Base-by-base conservation (phyloP, 2,888 invertebrate species). In the Eupithecia pulchellata region DNA sequence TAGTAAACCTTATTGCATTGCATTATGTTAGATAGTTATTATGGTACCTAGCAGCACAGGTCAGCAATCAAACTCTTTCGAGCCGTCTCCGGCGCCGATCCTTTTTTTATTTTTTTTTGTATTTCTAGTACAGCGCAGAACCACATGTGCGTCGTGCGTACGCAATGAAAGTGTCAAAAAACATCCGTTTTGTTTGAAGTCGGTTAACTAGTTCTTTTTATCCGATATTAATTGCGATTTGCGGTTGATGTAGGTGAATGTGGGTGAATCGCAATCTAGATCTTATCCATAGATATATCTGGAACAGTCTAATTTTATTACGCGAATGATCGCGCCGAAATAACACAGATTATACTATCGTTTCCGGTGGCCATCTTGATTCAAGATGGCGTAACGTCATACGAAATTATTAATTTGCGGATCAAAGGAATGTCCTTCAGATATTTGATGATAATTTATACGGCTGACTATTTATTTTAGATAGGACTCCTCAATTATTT, bases 341-440 rank as follows among this genome's bases (percentile, higher is more conserved):
- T 62, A 67, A 62, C 62, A 32, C 25, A 52, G 64, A 57, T 57
- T 25, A 58, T 27, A 69, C 14, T 58, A n/a, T 34, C 13, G 57
- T 61, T 68, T 68, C 61, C 67, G 47, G 52, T 36, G 42, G 69
- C 75, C 73, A 75, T 75, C 60, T 73, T 72, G 61, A 65, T 69
- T 39, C 27, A 29, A 57, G 57, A 57, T 57, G 57, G 61, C 17
- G 30, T 30, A 27, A 30, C 61, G 61, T 61, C 36, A 66, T 39
- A n/a, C 30, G 55, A 68, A 68, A 65, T 65, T 71, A 62, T 55
- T 47, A 71, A 68, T 71, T 64, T 60, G 27, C 55, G 64, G 67
- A 64, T 71, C 67, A 71, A 71, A 71, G 64, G 27, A 66, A 32
- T 14, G 17, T 14, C 55, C 47, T 47, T 20, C 47, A 25, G 52